phyloP scores from a whole-genome alignment of 2,888 invertebrate genomes.

The Chydorus sphaericus region DNA sequence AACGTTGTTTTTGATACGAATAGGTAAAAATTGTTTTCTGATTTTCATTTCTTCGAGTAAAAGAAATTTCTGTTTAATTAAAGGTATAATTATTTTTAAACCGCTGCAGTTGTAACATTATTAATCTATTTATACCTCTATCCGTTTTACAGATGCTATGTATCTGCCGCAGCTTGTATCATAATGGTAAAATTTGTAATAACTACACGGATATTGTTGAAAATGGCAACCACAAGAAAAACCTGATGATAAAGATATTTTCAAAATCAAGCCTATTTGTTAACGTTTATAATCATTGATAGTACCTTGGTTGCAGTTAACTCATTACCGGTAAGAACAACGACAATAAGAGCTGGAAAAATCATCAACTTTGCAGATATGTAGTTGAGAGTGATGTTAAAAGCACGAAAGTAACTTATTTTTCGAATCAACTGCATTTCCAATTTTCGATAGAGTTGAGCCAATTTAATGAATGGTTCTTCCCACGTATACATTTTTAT shows the following conservation, averaged over 20 bases:
- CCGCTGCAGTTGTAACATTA: too few relatives aligned
- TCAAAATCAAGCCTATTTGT: not conserved
- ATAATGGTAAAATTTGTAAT: constrained; percentile 69
- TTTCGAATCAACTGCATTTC: constrained; percentile 27
- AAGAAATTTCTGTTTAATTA: not conserved
- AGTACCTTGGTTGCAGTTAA: constrained; percentile 27
- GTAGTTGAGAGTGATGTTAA: constrained; percentile 32
- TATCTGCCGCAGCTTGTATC: constrained; percentile 65
- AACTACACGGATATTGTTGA: constrained; percentile 50
- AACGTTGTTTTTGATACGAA: too few relatives aligned
- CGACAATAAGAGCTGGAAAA: constrained; percentile 29
- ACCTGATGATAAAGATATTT: constrained; percentile 31
- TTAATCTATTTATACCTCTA: too few relatives aligned
- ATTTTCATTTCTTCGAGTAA: not conserved
- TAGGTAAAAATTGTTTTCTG: not conserved
- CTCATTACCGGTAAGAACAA: constrained; percentile 25
- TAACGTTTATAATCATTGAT: too few relatives aligned
- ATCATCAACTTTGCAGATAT: constrained; percentile 32
- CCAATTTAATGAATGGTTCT: constrained; percentile 32
- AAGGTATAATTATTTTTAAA: too few relatives aligned
- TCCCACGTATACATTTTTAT: constrained; percentile 44
- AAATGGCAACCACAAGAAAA: constrained; percentile 79
- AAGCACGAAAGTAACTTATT: constrained; percentile 25
- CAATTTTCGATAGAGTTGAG: constrained; percentile 22
- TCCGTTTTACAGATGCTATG: constrained; percentile 48